These are phyloP conservation scores for Triops cancriformis DNA, from an alignment of 1,140 invertebrate species.

Conservation along the genomic window DNA sequence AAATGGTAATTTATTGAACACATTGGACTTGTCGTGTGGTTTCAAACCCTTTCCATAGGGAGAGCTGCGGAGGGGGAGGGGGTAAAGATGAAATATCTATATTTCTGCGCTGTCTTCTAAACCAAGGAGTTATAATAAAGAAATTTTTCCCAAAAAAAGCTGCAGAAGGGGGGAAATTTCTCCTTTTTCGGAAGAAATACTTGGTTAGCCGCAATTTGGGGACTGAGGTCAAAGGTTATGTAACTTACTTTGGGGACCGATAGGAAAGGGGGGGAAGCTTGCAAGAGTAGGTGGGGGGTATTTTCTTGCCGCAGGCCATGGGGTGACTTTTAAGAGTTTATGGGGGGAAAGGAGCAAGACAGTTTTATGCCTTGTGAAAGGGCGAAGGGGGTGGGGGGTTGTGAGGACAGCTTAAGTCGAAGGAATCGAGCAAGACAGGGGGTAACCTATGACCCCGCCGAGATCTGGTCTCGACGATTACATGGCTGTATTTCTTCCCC, in stretches of 20 bases:
- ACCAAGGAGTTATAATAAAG: neutral
- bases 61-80: too few species aligned
- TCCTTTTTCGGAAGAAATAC: neutral
- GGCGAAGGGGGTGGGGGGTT: too few species aligned
- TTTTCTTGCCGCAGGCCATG: neutral
- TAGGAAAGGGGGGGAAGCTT: neutral
- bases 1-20: slow-evolving; percentile 11
- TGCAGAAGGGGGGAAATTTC: neutral
- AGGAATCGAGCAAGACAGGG: neutral
- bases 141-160: neutral
- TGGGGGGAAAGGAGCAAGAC: neutral
- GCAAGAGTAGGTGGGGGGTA: neutral
- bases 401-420: neutral
- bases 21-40: neutral
- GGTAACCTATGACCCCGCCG: slow-evolving; percentile 7
- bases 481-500: slow-evolving; percentile 8
- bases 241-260: slow-evolving; percentile 4
- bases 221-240: neutral
- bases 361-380: neutral
- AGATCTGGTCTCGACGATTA: slow-evolving; percentile 6
- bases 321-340: neutral
- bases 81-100: too few species aligned
- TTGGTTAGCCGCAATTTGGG: slow-evolving; percentile 5
- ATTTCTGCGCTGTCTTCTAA: too few species aligned
- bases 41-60: too few species aligned